phyloP scores from a whole-genome alignment of 2,888 invertebrate species.

The Pristionchus exspectatus region DNA sequence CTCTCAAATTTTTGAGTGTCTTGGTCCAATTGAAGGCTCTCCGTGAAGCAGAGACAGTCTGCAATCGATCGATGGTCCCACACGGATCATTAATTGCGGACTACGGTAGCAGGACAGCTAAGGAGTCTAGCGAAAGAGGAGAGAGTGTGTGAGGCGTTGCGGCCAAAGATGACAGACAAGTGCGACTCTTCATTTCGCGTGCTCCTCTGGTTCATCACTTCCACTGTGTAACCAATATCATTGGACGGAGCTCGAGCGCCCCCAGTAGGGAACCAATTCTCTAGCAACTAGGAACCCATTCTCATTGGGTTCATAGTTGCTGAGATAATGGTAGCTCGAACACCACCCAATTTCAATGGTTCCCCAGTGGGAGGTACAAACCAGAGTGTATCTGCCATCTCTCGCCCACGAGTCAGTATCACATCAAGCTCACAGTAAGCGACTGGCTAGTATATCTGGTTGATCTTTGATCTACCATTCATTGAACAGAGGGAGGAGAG shows the following conservation, averaged over 20 bases:
- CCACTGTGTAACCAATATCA: not conserved
- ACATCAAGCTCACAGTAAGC: constrained; percentile 42
- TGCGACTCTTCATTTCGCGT: not conserved
- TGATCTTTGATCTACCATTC: constrained; percentile 35
- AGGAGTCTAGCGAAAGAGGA: not conserved
- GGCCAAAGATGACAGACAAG: not conserved
- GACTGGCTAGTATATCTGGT: not conserved
- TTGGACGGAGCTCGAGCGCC: too few relatives aligned
- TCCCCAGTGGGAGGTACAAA: not conserved
- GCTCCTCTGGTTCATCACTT: not conserved
- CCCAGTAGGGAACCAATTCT: too few relatives aligned
- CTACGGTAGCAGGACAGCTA: constrained; percentile 36
- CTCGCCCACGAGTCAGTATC: constrained; percentile 18
- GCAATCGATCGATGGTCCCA: constrained; percentile 10
- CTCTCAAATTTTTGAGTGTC: constrained; percentile 72
- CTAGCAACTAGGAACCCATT: too few relatives aligned
- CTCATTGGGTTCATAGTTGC: too few relatives aligned
- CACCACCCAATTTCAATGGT: too few relatives aligned
- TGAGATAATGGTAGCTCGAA: too few relatives aligned
- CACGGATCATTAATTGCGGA: not conserved
- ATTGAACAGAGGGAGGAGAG: not conserved
- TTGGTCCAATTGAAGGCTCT: constrained; percentile 74
- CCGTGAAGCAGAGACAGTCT: constrained; percentile 71
- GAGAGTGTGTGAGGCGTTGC: not conserved
- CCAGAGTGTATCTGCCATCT: not conserved